Evolutionary conservation across 1,140 invertebrate genomes (phyloP), one percentile per base, ranked within the genome.

Genomic region (Laupala kohalensis): DNA sequence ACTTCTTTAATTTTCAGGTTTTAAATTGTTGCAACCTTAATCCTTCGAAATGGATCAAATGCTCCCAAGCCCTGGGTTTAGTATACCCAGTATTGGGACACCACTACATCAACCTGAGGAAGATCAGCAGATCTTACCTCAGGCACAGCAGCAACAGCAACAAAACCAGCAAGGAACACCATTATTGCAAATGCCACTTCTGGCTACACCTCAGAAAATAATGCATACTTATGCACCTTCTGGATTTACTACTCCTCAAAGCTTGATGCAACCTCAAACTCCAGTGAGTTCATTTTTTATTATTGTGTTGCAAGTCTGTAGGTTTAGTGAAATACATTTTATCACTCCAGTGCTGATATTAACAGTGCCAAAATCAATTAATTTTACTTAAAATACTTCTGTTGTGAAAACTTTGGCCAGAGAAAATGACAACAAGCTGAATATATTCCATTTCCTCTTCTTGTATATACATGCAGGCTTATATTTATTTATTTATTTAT

Each of bases 81-180:
- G 90, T 74, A 93, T 95, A 80, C 92, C 92, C 69, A 93, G 92
- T 78, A 94, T 95, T 78, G 92, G 92, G 69, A 95, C 93, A 3
- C 93, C 93, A 6, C 78, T 94, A 23, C 92, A 95, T 83, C 92
- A 94, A 76, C 91, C 92, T n/a, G 92, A 95, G 78, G 92, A 95
- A 80, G 93, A 95, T 81, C 92, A 94, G 80, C 88, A 91, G 79
- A 92, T 93, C 78, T 81, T 92, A 62, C 90, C 92, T 62, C 89
- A 90, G 84, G 90, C 91, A 9, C 81, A 92, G 69, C 91, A 92
- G 76, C 90, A 91, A 75, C 90, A 92, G 75, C 87, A 87, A 71
- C 70, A 71, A 53, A 28, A 68, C 5, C 71, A 72, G n/a, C 66
- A 23, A 23, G n/a, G n/a, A 15, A 84, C 86, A 26, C 82, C 88